Base-by-base conservation (phyloP, 2,888 invertebrate species). In the Anoplius nigerrimus region DNA sequence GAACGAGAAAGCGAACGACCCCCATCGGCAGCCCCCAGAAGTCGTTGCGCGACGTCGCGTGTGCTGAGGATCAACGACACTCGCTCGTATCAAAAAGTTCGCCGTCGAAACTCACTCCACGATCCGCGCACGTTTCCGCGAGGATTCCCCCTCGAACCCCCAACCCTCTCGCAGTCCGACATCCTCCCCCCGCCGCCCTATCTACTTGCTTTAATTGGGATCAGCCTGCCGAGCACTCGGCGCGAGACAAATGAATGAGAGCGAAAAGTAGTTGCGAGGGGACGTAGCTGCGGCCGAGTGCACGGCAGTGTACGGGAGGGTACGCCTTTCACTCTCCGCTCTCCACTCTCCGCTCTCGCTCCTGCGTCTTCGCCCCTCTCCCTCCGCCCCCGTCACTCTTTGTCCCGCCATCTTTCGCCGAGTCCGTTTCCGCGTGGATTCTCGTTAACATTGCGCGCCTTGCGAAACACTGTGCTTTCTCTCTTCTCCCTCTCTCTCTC, bases 121-220 rank as follows among this genome's bases (percentile, higher is more conserved):
- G n/a, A n/a, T n/a, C n/a, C n/a, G 24, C 24, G 24, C 24, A 24
- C 24, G 6, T 24, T 34, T 11, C 11, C 34, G 34, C 34, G 34
- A 13, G 11, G 34, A 34, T 34, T 48, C 57, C 51, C n/a, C 34
- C 34, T 34, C 34, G 34, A 34, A 64, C 63, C 55, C 34, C 20
- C 70, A 57, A 24, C 52, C 62, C 66, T 46, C 48, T 59, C 48
- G 24, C 16, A 56, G 56, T 16, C 27, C 34, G 56, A 16, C 18
- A 22, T n/a, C 18, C 53, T 45, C 46, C 53, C 42, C 55, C 69
- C 52, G 43, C 52, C 52, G 60, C 66, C 76, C 66, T 76, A 82
- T 83, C 83, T 83, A 80, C 82, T 83, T 74, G 79, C 80, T 83
- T 84, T 84, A 84, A 84, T 84, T 84, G 83, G 84, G 84, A 84